Evolutionary conservation across 2,113 vertebrate species (phyloP).

Genomic region (Hyaena hyaena): DNA sequence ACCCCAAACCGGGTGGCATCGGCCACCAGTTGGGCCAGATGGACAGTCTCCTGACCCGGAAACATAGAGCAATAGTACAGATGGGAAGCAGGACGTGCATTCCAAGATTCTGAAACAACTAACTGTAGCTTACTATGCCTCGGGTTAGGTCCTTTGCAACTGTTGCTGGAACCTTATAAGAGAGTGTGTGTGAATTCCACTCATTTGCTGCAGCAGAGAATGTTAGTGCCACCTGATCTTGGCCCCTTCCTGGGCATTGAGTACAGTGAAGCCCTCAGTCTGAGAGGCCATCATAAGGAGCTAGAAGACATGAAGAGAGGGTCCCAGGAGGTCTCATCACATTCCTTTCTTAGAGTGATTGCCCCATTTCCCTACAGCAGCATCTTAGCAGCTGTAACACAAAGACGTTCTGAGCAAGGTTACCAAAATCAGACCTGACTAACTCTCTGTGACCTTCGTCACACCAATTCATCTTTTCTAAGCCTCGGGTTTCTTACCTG

Average conservation of each 20-base stretch:
- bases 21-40: neutral
- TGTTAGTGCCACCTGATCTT: neutral
- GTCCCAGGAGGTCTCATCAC: neutral
- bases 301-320: neutral
- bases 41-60: neutral
- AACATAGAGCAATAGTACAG: neutral
- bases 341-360: constrained; percentile 24
- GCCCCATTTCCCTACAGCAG: neutral
- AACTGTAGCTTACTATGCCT: neutral
- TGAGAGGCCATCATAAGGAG: neutral
- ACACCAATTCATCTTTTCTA: constrained; percentile 35
- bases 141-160: neutral
- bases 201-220: neutral
- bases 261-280: neutral
- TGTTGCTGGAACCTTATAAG: constrained; percentile 38
- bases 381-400: neutral
- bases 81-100: neutral
- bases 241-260: neutral
- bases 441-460: constrained; percentile 26
- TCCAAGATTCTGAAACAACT: constrained; percentile 36
- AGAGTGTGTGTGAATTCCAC: neutral
- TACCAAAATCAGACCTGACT: constrained; percentile 54
- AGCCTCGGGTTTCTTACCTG: constrained; percentile 19
- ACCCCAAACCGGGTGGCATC: neutral
- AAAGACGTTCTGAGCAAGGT: neutral